phyloP scores from a whole-genome alignment of 2,797 vertebrate species.

The Adelosebastes latens region DNA sequence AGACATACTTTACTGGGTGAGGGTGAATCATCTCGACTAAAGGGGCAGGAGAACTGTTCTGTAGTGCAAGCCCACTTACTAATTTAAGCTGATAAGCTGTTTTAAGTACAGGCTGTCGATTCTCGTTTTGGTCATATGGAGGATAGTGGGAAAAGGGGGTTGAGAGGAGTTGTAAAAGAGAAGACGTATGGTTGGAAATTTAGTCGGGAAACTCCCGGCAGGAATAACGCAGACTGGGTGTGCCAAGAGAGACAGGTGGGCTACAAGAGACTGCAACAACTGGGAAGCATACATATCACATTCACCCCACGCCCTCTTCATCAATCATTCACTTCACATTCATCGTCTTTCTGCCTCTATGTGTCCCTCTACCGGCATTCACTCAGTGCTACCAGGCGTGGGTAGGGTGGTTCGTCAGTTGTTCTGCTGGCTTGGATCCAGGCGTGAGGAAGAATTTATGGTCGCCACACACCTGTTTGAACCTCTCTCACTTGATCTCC shows the following conservation, averaged over 20 bases:
- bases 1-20: neutral
- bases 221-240: neutral
- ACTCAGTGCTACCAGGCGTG: neutral
- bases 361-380: neutral
- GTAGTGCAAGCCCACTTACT: neutral
- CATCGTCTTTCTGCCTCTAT: neutral
- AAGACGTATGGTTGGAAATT: neutral
- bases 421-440: conserved; percentile 32
- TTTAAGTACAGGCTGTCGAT: neutral
- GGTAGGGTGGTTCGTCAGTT: conserved; percentile 23
- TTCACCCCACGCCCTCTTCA: conserved; percentile 35
- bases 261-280: conserved; percentile 42
- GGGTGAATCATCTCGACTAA: neutral
- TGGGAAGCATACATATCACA: conserved; percentile 43
- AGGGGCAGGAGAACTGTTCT: neutral
- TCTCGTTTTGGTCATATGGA: neutral
- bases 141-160: neutral
- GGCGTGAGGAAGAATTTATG: conserved; percentile 24
- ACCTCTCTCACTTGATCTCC: neutral
- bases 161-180: neutral
- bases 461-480: conserved; percentile 37
- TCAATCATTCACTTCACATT: conserved; percentile 30
- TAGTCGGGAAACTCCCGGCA: conserved; percentile 6
- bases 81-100: conserved; percentile 8
- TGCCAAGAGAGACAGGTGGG: conserved; percentile 57